These are phyloP conservation scores for Peromyscus eremicus DNA, from an alignment of 2,797 vertebrate genomes.

Conservation along the genomic window DNA sequence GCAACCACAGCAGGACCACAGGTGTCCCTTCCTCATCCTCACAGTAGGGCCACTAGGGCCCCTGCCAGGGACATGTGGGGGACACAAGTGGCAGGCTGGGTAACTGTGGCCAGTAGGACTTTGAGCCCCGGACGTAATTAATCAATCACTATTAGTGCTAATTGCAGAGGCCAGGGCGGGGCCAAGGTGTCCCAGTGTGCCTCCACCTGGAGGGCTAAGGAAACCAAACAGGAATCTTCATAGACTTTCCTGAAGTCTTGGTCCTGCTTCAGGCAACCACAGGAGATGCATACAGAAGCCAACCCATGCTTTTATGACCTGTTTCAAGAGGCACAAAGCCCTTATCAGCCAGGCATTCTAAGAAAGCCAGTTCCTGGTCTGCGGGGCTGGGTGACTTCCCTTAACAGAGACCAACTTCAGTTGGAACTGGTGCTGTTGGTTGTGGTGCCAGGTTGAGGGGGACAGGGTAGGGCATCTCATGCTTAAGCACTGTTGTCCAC, in stretches of 20 bases:
- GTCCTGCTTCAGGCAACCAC: not conserved
- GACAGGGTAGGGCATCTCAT: not conserved
- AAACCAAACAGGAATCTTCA: accelerated
- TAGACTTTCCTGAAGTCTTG: not conserved
- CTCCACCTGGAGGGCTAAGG: not conserved
- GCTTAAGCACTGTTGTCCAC: accelerated
- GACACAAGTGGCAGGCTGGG: not conserved
- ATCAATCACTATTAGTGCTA: constrained; percentile 26
- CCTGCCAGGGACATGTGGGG: not conserved
- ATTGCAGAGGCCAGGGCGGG: not conserved
- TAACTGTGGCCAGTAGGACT: not conserved
- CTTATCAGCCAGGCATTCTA: not conserved
- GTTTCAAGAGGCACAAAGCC: not conserved
- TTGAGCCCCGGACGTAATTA: constrained; percentile 3
- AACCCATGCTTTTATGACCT: not conserved
- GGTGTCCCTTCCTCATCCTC: not conserved
- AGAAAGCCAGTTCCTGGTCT: not conserved
- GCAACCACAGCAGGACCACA: not conserved
- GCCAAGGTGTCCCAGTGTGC: not conserved
- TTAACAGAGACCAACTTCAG: constrained; percentile 30
- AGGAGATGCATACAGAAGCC: not conserved
- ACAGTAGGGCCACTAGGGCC: not conserved
- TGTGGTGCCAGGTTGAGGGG: not conserved
- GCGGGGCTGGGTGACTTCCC: not conserved
- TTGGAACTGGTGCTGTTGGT: not conserved